phyloP scores from a whole-genome alignment of 1,140 invertebrate species.

The Musca domestica region DNA sequence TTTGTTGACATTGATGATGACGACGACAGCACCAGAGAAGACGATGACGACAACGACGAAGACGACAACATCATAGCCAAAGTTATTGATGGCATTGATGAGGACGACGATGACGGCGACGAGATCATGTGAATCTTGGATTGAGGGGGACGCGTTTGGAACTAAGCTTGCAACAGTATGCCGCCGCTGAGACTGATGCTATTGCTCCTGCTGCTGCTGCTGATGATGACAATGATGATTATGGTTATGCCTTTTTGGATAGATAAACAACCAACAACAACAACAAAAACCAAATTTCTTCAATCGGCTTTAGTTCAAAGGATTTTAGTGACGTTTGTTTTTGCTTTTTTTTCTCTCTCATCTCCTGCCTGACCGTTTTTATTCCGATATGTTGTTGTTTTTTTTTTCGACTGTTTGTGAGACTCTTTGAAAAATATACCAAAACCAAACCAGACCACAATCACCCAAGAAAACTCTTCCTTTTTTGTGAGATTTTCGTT shows the following conservation, averaged over 20 bases:
- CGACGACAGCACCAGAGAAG: not conserved
- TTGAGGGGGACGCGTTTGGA: not conserved
- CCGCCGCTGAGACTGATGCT: not conserved
- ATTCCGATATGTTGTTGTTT: not conserved
- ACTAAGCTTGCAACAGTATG: not conserved
- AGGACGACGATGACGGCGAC: not conserved
- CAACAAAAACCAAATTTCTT: not conserved
- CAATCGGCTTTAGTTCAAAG: constrained; percentile 9
- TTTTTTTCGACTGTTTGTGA: not conserved
- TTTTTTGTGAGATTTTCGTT: not conserved
- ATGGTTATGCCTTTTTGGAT: constrained; percentile 4
- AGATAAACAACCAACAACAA: constrained; percentile 2
- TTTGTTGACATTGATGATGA: constrained; percentile 21
- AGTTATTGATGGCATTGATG: no score
- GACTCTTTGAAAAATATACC: constrained; percentile 6
- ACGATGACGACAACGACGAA: not conserved
- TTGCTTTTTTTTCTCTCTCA: not conserved
- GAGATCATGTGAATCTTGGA: not conserved
- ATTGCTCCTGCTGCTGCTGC: not conserved
- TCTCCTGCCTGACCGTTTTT: not conserved
- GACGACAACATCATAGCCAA: not conserved
- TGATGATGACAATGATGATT: constrained; percentile 9
- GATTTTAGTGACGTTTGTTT: not conserved
- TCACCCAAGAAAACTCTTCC: no score
- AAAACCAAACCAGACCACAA: not conserved